These are phyloP conservation scores for Clarias platycephalus DNA, from an alignment of 2,797 vertebrate genomes.

Conservation along the genomic window DNA sequence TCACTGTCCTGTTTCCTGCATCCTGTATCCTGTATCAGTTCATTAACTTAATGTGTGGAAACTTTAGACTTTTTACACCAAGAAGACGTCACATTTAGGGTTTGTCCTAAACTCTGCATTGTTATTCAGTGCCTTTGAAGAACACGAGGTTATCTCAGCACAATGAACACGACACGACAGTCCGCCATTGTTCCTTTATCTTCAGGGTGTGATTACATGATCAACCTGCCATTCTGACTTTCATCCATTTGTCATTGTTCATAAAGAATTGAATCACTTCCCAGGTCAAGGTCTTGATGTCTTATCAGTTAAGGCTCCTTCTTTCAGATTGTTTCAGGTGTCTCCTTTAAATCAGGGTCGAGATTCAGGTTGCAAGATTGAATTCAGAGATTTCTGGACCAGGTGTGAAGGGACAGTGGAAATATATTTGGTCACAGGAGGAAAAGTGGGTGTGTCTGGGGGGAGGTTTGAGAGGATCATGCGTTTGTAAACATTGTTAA, in stretches of 20 bases:
- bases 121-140: conserved; percentile 11
- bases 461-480: background rate
- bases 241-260: conserved; percentile 32
- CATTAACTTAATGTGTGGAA: background rate
- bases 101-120: background rate
- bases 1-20: conserved; percentile 1
- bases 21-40: conserved; percentile 25
- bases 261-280: background rate
- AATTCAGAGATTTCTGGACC: background rate
- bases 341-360: background rate
- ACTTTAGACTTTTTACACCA: background rate
- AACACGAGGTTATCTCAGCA: background rate
- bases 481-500: background rate
- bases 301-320: background rate
- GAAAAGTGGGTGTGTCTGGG: too few species aligned
- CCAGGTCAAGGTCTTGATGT: conserved; percentile 3
- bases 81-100: background rate
- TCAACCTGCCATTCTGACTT: conserved; percentile 52
- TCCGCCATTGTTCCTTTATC: conserved; percentile 9
- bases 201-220: conserved; percentile 14
- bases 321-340: background rate
- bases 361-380: background rate
- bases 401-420: background rate
- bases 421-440: background rate
- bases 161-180: conserved; percentile 16